phyloP scores from a whole-genome alignment of 2,888 invertebrate genomes.

The Diadegma fenestrale region DNA sequence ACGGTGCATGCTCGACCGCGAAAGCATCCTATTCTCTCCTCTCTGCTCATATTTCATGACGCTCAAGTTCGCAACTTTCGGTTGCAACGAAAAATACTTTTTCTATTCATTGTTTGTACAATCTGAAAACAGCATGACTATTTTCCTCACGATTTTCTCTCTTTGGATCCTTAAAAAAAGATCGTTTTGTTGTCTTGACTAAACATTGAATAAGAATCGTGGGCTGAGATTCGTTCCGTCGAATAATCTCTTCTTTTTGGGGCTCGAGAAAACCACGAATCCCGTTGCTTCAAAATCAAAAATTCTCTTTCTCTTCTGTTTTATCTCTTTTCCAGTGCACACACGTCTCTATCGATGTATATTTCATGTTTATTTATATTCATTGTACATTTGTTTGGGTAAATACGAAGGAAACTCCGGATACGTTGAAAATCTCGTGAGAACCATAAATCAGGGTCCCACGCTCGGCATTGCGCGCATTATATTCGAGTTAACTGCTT shows the following conservation, averaged over 20 bases:
- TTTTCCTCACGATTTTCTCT: too few relatives aligned
- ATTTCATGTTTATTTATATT: background rate
- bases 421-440: background rate
- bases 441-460: background rate
- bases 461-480: background rate
- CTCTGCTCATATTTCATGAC: constrained; percentile 6
- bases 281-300: constrained; percentile 22
- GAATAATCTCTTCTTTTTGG: too few relatives aligned
- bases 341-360: background rate
- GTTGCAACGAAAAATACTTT: too few relatives aligned
- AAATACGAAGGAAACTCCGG: background rate
- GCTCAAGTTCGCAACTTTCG: too few relatives aligned
- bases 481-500: background rate
- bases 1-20: constrained; percentile 46
- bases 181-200: too few relatives aligned
- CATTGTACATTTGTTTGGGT: background rate
- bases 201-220: too few relatives aligned
- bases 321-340: background rate
- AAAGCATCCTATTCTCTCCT: constrained; percentile 7
- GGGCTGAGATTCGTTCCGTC: too few relatives aligned
- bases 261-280: constrained; percentile 22
- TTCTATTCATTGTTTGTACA: too few relatives aligned
- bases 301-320: background rate
- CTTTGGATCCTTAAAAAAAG: too few relatives aligned
- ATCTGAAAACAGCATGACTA: too few relatives aligned